Evolutionary conservation across 2,888 invertebrate species (phyloP), one percentile per base, ranked within the genome.

Genomic region (Lordiphosa andalusiaca): DNA sequence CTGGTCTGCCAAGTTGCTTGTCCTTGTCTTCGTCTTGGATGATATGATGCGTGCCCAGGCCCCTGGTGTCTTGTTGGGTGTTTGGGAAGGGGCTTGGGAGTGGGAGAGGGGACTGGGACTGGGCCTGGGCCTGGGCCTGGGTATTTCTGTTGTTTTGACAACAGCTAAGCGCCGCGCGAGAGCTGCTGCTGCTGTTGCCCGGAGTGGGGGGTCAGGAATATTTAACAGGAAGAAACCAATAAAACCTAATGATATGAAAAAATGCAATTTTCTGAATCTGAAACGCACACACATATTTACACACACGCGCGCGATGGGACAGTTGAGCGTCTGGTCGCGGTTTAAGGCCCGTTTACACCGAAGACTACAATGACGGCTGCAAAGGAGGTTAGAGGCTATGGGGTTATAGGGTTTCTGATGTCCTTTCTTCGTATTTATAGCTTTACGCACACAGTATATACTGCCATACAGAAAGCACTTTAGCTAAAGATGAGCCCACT

Each of bases 231-330:
- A 86, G 86, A 86, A 85, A 84, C 88, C 86, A 86, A 87, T 87
- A 87, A 87, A 87, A 87, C 88, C 86, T 87, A 87, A 87, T 88
- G 86, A 87, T 87, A 88, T 87, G 86, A 87, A 87, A 87, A 85
- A 84, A 85, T 85, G 83, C 86, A 86, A 86, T 84, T 84, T 86
- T 82, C 81, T 83, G 71, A 78, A 78, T 74, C 71, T 77, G 73
- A 68, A 72, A 74, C 47, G 62, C 55, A 54, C 56, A 57, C 40
- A 41, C 41, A 54, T 63, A 57, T 48, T 42, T 55, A 57, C 47
- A 58, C 51, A 56, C 54, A 53, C 60, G 55, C 48, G 56, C 35
- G 41, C 12, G 47, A 6, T 25, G 53, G 53, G n/a, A 37, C 38
- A 51, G 42, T 19, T 41, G 21, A 30, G 33, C 36, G 58, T 57